Evolutionary conservation across 2,797 vertebrate species (phyloP), one percentile per base, ranked within the genome.

Genomic region (Buphagus erythrorhynchus): DNA sequence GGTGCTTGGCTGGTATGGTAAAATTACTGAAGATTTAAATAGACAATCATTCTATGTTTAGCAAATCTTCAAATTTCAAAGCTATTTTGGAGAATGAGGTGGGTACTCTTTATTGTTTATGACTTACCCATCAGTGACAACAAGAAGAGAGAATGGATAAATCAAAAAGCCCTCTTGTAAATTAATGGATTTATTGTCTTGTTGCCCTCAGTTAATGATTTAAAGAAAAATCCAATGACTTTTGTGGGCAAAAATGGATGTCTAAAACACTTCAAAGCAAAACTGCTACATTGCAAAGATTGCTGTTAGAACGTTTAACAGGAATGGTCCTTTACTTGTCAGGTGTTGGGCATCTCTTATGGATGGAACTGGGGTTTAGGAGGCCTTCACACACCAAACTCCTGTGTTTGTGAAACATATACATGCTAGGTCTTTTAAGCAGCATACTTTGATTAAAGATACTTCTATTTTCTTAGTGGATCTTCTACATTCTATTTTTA

Each of bases 21-120:
- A 98, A 98, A 98, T 98, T 99, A 99, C 99, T 98, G 99, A 99
- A 98, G 98, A 98, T 98, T 98, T 99, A 98, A 99, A 99, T 98
- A 97, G 98, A 99, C 98, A 97, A 98, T 98, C 98, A 98, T 99
- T 99, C 99, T 98, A 97, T 98, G 98, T 98, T 98, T 98, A 99
- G 98, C 98, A 98, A 98, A 99, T 98, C 98, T 98, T 98, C 98
- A 98, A 97, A 98, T 99, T 98, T 98, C 97, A 98, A 97, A 98
- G 98, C 98, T 98, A 80, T 98, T 98, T 98, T 98, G 98, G 97
- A 97, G 97, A 98, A 98, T 97, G 98, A 98, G 96, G 95, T 97
- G 97, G 97, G 97, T 98, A 86, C 97, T 93, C 97, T 94, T 98
- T 97, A 96, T 91, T 97, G 95, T 97, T 97, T 98, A 96, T 97